A percentile compares a stretch with the other conserved stretches of the same genome.
Conservation (phyloP, 2,888 invertebrate species). For the Alviniconcha strummeri region DNA sequence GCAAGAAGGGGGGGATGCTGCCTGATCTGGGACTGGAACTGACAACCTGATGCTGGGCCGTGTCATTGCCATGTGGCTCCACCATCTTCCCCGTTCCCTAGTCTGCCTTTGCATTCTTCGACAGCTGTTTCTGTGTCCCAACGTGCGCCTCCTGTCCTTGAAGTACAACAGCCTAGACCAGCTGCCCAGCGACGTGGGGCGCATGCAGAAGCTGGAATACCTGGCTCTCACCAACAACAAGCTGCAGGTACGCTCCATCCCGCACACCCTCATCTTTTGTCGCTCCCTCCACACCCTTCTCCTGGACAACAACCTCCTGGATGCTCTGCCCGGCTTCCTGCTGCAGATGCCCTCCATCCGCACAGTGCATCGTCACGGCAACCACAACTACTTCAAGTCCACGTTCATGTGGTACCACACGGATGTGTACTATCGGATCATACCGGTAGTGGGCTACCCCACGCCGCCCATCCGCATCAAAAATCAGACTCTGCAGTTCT, state of each 20-base stretch:
- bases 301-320: constrained; percentile 75
- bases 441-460: constrained; percentile 58
- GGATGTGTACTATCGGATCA: constrained; percentile 74
- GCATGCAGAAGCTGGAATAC: constrained; percentile 72
- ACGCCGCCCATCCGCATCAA: constrained; percentile 39
- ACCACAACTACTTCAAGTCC: constrained; percentile 76
- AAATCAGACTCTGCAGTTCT: constrained; percentile 65
- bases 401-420: constrained; percentile 77
- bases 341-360: constrained; percentile 72
- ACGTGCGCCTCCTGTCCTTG: constrained; percentile 72
- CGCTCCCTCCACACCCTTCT: constrained; percentile 69
- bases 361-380: constrained; percentile 76
- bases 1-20: too few relatives aligned
- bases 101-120: too few relatives aligned
- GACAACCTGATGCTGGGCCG: too few relatives aligned
- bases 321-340: constrained; percentile 75
- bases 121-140: constrained; percentile 74
- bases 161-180: constrained; percentile 74
- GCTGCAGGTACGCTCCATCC: constrained; percentile 74
- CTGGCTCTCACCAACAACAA: constrained; percentile 75
- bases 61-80: too few relatives aligned
- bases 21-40: too few relatives aligned
- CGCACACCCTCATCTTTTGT: constrained; percentile 74
- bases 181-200: constrained; percentile 74
- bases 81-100: too few relatives aligned